Base-by-base conservation (phyloP, 2,888 invertebrate species). In the Dynastes grantii region DNA sequence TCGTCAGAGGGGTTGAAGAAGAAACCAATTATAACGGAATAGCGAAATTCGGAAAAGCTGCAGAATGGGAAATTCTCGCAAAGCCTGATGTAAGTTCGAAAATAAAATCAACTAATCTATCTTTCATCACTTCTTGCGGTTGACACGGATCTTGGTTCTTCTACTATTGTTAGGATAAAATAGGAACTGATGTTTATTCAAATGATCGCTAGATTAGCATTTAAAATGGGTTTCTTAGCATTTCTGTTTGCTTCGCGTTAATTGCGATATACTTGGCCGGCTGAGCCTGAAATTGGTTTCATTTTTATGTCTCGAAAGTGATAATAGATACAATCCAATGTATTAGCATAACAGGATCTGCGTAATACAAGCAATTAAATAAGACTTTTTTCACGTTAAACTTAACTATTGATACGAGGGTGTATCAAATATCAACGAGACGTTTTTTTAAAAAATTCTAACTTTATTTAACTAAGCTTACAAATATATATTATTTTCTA, bases 41-140 rank as follows among this genome's bases (percentile, higher is more conserved):
- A 27, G 81, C 85, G 40, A 84, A 84, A 76, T 84, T 88, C 37
- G 82, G 83, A 32, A 78, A 81, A 3, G 79, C 86, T 77, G 84
- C 85, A 32, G 86, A 88, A 68, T 89, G 88, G 89, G 83, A 83
- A 22, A 80, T 86, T 13, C 80, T 88, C 29, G 78, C 81, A 78
- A 84, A 81, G 77, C 85, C 88, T 5, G 84, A 87, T 79, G 88
- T 88, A 85, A 85, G 84, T 80, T 13, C n/a, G 37, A 37, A 51
- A 32, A 63, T 45, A 22, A 67, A 61, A 16, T 37, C n/a, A 22
- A 49, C 16, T 8, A 8, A 55, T 5, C 51, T 51, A 51, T 71
- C 32, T 32, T 71, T 71, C 71, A 37, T 58, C 27, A 1, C 27
- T 32, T 29, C 29, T 63, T 63, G 29, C 32, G 63, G 63, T 11